Base-by-base conservation (phyloP, 2,888 invertebrate genomes). In the Sarcophaga rosellei region DNA sequence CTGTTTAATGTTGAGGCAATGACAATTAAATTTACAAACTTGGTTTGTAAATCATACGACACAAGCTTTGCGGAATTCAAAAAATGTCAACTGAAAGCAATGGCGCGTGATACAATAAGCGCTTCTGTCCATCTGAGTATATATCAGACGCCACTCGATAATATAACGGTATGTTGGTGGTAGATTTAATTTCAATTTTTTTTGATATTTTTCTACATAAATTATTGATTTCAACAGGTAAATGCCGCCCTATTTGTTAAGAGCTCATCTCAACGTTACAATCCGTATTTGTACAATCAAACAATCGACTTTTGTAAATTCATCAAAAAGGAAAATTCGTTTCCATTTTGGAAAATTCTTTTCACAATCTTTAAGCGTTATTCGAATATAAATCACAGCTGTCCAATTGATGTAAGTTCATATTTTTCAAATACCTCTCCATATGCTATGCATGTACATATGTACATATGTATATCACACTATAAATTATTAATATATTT, bases 271-370 rank as follows among this genome's bases (percentile, higher is more conserved):
- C 21, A 53, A 20, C 21, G 47, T 15, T 69, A 69, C 1, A 0
- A 23, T 5, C 69, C 69, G 0, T 53, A 12, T 20, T 12, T 69
- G 53, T 69, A 69, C 53, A 69, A 69, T 20, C n/a, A 21, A n/a
- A 69, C 69, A 11, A 3, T 3, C 2, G 69, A 69, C 12, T 47
- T 69, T 69, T 69, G 69, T 21, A n/a, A 69, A 69, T 69, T 69
- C 53, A 3, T 45, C 0, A 47, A 69, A 12, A 53, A 8, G 0
- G 25, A n/a, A n/a, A 47, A 44, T 53, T 12, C 21, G 21, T 21
- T 20, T 0, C 45, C 47, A 47, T 69, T 69, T 53, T 69, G 69
- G 69, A 69, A 69, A 20, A 69, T 69, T 6, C 4, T 69, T 8
- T 53, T 2, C 5, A 3, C 44, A 17, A 53, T 6, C 12, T 10